phyloP scores from a whole-genome alignment of 1,140 invertebrate species.

The Hylaeus anthracinus region DNA sequence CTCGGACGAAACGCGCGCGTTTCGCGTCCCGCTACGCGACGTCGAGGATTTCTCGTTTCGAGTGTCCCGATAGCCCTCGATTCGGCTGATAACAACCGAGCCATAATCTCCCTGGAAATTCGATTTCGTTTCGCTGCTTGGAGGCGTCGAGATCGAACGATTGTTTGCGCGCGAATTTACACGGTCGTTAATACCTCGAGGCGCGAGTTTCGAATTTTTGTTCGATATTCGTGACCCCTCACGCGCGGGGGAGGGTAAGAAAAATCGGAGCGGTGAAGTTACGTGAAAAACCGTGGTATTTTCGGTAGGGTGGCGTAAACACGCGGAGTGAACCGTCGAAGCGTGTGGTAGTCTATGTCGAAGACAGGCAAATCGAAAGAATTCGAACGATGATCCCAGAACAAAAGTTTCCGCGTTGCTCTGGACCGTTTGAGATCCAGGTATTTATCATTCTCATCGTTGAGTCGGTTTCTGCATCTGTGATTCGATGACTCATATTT shows the following conservation, averaged over 20 bases:
- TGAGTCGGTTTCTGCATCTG: background rate
- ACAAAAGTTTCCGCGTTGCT: background rate
- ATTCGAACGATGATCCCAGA: background rate
- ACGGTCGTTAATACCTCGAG: background rate
- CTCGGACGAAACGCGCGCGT: conserved; percentile 2
- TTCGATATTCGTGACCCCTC: too few relatives aligned
- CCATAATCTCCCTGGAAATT: background rate
- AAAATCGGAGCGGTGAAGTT: too few relatives aligned
- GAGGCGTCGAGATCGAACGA: too few relatives aligned
- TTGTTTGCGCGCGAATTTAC: too few relatives aligned
- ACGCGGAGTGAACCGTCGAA: too few relatives aligned
- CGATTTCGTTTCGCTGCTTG: background rate
- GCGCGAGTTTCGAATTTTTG: too few relatives aligned
- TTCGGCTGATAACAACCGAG: too few relatives aligned
- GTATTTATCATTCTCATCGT: background rate
- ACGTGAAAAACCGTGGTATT: too few relatives aligned
- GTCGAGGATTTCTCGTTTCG: background rate
- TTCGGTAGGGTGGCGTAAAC: too few relatives aligned
- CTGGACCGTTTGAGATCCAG: background rate
- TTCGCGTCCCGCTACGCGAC: background rate
- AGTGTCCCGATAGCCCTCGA: background rate
- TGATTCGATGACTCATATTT: background rate
- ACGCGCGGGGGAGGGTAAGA: too few relatives aligned
- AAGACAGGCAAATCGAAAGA: too few relatives aligned
- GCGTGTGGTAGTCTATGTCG: too few relatives aligned